Percentiles rank a stretch among this genome's conserved stretches.
Conservation (phyloP, 2,888 invertebrate species). For the Drosophila mimetica region DNA sequence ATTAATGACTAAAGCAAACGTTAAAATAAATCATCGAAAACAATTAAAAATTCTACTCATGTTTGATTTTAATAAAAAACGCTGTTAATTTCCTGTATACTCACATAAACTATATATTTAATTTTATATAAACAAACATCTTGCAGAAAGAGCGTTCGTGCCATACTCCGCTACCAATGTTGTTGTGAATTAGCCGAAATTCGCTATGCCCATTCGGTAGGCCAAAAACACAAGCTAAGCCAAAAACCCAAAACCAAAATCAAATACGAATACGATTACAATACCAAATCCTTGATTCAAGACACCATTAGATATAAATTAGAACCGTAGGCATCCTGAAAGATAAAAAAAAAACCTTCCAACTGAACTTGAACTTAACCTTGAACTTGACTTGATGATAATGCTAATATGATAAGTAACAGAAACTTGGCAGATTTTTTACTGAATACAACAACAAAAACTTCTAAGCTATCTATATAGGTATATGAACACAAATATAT, state of each 20-base stretch:
- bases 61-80: constrained; percentile 33
- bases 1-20: constrained; percentile 45
- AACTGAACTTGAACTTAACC: constrained; percentile 29
- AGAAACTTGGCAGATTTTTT: constrained; percentile 69
- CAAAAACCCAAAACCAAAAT: constrained; percentile 60
- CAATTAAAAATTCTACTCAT: constrained; percentile 30
- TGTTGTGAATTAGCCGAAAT: constrained; percentile 85
- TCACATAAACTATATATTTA: constrained; percentile 63
- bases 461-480: constrained; percentile 44
- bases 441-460: constrained; percentile 57
- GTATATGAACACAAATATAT: constrained; percentile 36
- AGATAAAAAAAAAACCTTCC: constrained; percentile 22
- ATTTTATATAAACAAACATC: constrained; percentile 77
- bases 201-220: constrained; percentile 85
- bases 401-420: constrained; percentile 25
- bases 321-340: constrained; percentile 52
- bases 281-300: constrained; percentile 33
- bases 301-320: constrained; percentile 26
- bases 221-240: constrained; percentile 76
- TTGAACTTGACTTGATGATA: constrained; percentile 3
- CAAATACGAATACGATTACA: constrained; percentile 31
- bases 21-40: constrained; percentile 38
- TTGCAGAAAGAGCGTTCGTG: constrained; percentile 85
- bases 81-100: constrained; percentile 34
- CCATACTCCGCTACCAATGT: constrained; percentile 85